Evolutionary conservation across 2,113 vertebrate genomes (phyloP).

Genomic region (Furnarius figulus): DNA sequence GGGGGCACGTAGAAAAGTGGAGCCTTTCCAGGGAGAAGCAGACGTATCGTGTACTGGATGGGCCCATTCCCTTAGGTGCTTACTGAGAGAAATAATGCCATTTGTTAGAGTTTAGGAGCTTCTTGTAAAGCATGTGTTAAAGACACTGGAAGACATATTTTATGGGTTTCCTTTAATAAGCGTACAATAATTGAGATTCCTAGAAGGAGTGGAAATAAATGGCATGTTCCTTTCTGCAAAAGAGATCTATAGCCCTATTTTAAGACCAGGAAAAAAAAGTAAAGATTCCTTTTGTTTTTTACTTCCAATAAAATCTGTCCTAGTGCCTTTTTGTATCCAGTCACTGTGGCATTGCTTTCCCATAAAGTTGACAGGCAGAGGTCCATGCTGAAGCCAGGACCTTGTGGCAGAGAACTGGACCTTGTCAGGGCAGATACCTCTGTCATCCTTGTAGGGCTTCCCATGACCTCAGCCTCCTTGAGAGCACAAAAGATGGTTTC

Average conservation of each 20-base stretch:
- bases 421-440: not conserved
- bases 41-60: not conserved
- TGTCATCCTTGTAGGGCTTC: not conserved
- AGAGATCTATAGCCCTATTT: slow-evolving; percentile 3
- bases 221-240: slow-evolving; percentile 12
- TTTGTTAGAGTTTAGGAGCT: slow-evolving; percentile 40
- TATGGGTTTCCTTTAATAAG: slow-evolving; percentile 74
- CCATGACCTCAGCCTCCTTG: fast-evolving
- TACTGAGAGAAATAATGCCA: slow-evolving; percentile 16
- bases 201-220: slow-evolving; percentile 68
- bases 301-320: not conserved
- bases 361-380: not conserved
- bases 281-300: not conserved
- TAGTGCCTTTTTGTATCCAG: not conserved
- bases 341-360: not conserved
- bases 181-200: slow-evolving; percentile 67
- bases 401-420: not conserved
- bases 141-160: slow-evolving; percentile 49
- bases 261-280: not conserved
- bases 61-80: not conserved
- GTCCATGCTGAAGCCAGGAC: fast-evolving
- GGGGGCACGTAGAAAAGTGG: not conserved
- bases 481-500: not conserved
- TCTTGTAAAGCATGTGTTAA: slow-evolving; percentile 44
- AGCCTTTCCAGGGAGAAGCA: not conserved